Conservation (phyloP, 2,888 invertebrate species). For the Blera fallax region DNA sequence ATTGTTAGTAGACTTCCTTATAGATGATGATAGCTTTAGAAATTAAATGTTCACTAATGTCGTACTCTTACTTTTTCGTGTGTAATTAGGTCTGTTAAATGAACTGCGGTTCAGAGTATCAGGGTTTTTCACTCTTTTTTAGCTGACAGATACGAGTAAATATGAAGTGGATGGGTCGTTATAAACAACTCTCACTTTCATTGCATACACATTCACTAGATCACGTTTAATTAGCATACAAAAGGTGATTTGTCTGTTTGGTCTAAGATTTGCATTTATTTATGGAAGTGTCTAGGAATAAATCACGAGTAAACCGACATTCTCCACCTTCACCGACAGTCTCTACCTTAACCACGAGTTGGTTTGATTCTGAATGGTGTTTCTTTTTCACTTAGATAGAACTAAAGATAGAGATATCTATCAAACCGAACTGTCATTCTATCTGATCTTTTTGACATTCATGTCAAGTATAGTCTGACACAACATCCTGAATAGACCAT, state of each 20-base stretch:
- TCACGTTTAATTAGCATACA: background rate
- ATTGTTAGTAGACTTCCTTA: background rate
- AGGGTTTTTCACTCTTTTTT: no score
- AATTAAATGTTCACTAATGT: background rate
- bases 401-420: no score
- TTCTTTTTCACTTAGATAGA: no score
- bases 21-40: background rate
- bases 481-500: no score
- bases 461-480: no score
- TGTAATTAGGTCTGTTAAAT: background rate
- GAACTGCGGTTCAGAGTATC: background rate
- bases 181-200: background rate
- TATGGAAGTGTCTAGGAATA: background rate
- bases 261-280: background rate
- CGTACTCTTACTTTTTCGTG: background rate
- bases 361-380: no score
- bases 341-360: background rate
- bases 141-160: background rate
- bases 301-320: background rate
- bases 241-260: background rate
- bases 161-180: background rate
- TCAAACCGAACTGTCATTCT: no score
- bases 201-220: background rate
- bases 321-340: no score
- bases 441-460: no score